Base-by-base conservation (phyloP, 1,140 invertebrate species). In the Penaeus japonicus region DNA sequence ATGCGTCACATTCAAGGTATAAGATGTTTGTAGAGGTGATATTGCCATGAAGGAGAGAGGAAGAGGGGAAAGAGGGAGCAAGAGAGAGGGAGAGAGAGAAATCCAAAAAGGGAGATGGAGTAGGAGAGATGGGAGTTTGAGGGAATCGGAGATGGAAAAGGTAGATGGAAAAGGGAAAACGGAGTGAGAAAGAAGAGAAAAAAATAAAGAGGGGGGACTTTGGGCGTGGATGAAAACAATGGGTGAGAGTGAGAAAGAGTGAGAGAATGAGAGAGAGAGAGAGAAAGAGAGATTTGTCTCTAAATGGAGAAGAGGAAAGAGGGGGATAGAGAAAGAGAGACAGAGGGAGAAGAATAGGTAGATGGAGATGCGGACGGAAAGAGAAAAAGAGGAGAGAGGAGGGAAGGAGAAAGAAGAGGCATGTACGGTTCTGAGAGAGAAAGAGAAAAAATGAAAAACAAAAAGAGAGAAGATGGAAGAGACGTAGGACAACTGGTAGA, bases 361-460 rank as follows among this genome's bases (percentile, higher is more conserved):
- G 27, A 75, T 75, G n/a, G n/a, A 59, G 57, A 59, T 15, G 57
- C 57, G 15, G n/a, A 17, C 15, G n/a, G n/a, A n/a, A 59, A 59
- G n/a, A n/a, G n/a, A 15, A 59, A 17, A 17, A 17, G n/a, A 59
- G n/a, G 15, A n/a, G n/a, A 59, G n/a, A n/a, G 15, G 15, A n/a
- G 57, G 57, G n/a, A 59, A n/a, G n/a, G 57, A n/a, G n/a, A 59
- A 24, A 17, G 17, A 55, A n/a, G 53, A 24, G 55, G 35, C 30
- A 24, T 30, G 78, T 18, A 24, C 47, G 78, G 55, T 24, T 47
- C 32, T 47, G 53, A 81, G 53, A 53, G 35, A 55, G 78, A 81
- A 53, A 81, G 78, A 81, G 53, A 81, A 27, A 81, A 53, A 81
- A 27, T 53, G 78, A 81, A 53, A 81, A 53, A 81, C 24, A 55